Evolutionary conservation across 2,888 invertebrate genomes (phyloP), one percentile per base, ranked within the genome.

Genomic region (Dasypogon diadema): DNA sequence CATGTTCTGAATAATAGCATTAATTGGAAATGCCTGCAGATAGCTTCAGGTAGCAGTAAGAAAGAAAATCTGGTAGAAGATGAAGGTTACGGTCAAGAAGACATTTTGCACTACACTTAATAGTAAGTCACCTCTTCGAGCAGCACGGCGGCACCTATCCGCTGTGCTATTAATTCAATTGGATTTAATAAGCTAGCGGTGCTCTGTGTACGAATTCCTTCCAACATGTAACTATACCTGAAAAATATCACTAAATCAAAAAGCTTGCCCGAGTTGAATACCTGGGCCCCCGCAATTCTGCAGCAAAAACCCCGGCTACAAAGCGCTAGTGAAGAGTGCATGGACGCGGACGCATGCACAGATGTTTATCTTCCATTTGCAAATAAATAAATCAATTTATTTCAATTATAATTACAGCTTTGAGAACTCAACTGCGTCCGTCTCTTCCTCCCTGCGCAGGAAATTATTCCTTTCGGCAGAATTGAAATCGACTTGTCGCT

Each of bases 371-470:
- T 76, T 76, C 37, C 72, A 76, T 77, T 77, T 76, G 75, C 78
- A 72, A 80, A 80, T 81, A 81, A 81, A 83, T 83, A 84, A 84
- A 84, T 84, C 83, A 84, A 84, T 84, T 84, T 82, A 83, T 84
- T 83, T 84, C 83, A 83, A 83, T 84, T 84, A 83, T 84, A 84
- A 84, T 84, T 84, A 84, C 81, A 84, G 74, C 30, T 63, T 48
- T 51, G 46, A 48, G 22, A 14, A 2, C 48, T 30, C 26, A 14
- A 21, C 24, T 56, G 14, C 24, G 37, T 46, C 30, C 37, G 18
- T n/a, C 22, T 18, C 12, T 2, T n/a, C 22, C 51, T 6, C 24
- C 51, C 48, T 37, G n/a, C 21, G 18, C 68, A 16, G 30, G 70
- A 54, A 54, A 54, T 54, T 70, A 18, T 70, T 30, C 70, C 70